Base-by-base conservation (phyloP, 1,140 invertebrate species). In the Ceratina australensis region DNA sequence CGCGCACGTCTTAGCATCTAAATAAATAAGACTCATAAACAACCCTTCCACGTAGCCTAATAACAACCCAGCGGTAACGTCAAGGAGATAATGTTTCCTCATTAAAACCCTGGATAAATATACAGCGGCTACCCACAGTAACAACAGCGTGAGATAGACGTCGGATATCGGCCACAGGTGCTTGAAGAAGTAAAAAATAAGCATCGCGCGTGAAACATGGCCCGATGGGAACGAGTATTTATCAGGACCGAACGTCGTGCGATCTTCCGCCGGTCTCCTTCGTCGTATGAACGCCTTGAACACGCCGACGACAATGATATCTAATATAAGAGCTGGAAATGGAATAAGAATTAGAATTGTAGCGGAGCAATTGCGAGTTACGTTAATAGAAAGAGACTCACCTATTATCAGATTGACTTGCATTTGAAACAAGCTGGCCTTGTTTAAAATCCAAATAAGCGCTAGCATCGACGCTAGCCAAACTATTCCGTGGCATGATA, bases 211-310 rank as follows among this genome's bases (percentile, higher is more conserved):
- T n/a, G 97, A 98, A 2, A 97, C 94, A 92, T 99, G 98, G 0
- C 98, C 98, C 0, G 98, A 99, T 33, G 98, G 98, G 91, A 99
- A 99, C 50, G 98, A 98, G 89, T 96, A 99, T 86, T 98, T 96
- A 91, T 99, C 98, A 0, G 97, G 93, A 0, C 94, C 93, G 68
- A 93, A 84, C 20, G 90, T 92, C 22, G 94, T 85, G 13, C 93
- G 87, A 89, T 95, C 94, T 80, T 97, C 91, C 1, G 93, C 80
- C 18, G 98, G 98, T 59, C 98, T 92, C 87, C 95, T 92, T 86
- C 98, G 92, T 79, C 97, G 93, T 18, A 96, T 94, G 59, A 95
- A 89, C 7, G 98, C 95, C 93, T 99, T 99, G 2, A 96, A 79
- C 1, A 98, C 72, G 1, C 95, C 96, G 66, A 99, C 93, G 1